Conservation (phyloP, 2,113 vertebrate species). For the Apus apus region DNA sequence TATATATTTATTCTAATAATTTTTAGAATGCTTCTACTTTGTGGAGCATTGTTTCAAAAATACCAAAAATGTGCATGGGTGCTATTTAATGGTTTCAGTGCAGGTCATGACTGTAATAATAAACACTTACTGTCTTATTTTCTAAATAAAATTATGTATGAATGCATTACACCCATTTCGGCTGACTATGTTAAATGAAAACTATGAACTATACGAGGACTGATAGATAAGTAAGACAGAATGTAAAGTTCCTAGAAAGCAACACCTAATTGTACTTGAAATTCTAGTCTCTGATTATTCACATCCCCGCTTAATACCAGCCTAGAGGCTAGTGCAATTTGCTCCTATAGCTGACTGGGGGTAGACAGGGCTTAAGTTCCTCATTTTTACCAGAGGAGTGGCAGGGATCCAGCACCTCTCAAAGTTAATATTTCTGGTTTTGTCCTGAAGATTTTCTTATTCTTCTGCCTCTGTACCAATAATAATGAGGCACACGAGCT, state of each 20-base stretch:
- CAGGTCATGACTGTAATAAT: neutral
- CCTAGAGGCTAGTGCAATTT: neutral
- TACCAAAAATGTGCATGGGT: neutral
- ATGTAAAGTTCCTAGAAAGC: neutral
- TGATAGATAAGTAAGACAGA: neutral
- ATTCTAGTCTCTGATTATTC: neutral
- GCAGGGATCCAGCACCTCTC: neutral
- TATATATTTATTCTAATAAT: neutral
- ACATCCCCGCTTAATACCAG: neutral
- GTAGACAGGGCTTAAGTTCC: neutral
- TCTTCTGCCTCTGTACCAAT: neutral
- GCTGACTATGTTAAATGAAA: neutral
- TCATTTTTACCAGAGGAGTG: neutral
- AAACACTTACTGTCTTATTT: neutral
- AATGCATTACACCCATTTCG: neutral
- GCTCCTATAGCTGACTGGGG: neutral
- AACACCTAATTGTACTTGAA: neutral
- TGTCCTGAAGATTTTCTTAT: neutral
- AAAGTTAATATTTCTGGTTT: neutral
- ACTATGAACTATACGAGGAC: neutral
- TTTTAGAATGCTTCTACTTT: neutral
- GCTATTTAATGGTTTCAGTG: neutral
- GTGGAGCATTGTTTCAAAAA: neutral
- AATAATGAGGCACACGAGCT: neutral
- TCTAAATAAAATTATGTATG: neutral